A percentile compares a stretch with the other conserved stretches of the same genome.
phyloP scores from a whole-genome alignment of 1,140 invertebrate genomes.

The Drosophila navojoa region DNA sequence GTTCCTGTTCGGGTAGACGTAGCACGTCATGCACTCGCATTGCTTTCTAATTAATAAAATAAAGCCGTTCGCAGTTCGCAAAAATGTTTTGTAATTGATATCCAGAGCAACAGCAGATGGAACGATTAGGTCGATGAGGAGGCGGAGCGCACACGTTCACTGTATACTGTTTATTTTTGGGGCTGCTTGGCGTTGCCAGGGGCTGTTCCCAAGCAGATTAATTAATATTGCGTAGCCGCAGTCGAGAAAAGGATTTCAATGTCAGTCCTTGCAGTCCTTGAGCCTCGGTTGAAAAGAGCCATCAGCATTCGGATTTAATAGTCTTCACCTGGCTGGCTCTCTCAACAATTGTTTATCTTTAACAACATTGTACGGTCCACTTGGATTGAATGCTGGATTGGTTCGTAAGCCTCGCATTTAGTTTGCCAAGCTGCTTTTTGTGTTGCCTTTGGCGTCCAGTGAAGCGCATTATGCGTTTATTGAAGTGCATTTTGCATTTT shows the following conservation, averaged over 20 bases:
- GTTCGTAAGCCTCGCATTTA: neutral
- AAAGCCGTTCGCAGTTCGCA: conserved; percentile 35
- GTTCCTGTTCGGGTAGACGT: neutral
- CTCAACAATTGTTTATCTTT: conserved; percentile 18
- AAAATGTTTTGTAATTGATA: conserved; percentile 66
- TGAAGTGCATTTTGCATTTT: conserved; percentile 62
- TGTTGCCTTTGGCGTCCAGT: conserved; percentile 70
- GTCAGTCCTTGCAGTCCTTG: conserved; percentile 12
- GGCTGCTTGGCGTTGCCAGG: conserved; percentile 39
- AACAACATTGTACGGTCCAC: conserved; percentile 12
- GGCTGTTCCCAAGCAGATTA: conserved; percentile 46
- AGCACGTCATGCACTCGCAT: conserved; percentile 37
- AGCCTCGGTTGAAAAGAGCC: conserved; percentile 26
- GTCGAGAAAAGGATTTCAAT: conserved; percentile 28
- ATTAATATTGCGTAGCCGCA: conserved; percentile 28
- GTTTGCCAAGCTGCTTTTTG: conserved; percentile 22
- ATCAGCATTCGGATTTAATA: conserved; percentile 30
- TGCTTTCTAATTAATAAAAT: conserved; percentile 71
- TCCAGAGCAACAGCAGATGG: conserved; percentile 12
- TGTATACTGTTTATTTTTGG: conserved; percentile 24
- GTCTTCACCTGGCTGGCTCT: conserved; percentile 39
- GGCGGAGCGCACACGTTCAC: neutral
- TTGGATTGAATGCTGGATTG: conserved; percentile 5
- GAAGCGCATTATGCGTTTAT: conserved; percentile 74
- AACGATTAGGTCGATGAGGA: neutral